Evolutionary conservation across 2,797 vertebrate genomes (phyloP), one percentile per base, ranked within the genome.

Genomic region (Phoebastria nigripes): DNA sequence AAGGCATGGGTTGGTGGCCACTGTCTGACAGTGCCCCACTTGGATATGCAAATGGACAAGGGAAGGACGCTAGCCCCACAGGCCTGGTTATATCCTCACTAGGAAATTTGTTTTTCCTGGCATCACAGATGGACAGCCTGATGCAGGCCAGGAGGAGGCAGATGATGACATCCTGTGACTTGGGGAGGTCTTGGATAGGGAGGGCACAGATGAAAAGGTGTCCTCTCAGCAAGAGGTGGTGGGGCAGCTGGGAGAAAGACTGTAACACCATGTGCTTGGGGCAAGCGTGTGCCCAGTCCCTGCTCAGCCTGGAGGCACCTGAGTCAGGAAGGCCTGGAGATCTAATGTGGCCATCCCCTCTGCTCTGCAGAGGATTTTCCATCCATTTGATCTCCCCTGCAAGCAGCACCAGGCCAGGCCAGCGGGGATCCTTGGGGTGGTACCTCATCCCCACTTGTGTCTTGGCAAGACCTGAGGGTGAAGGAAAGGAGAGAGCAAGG

Each of bases 381-480:
- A 37, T 47, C 16, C 22, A 2, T 83, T 47, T 0, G 0, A 16
- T 10, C 3, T 37, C 5, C 3, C 9, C 18, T 41, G 11, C 28
- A 62, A 66, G 11, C 18, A 74, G 22, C 5, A n/a, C 6, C 33
- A 61, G 74, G 17, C 16, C 29, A 76, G 55, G 25, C 33, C 51
- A 69, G 8, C 2, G 2, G 12, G 22, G 17, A 67, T 51, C 29
- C 55, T 81, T 67, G 33, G 15, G 33, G 33, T 42, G 11, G 6
- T 37, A 41, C 66, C n/a, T 69, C 72, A 47, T 51, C 29, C n/a
- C 5, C 9, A 18, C 15, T 46, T 83, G 21, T 61, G 28, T 49
- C 61, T 56, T 26, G 28, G 49, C 11, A 77, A 84, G 35, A 59
- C 9, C 16, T 31, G 33, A 54, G 15, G 8, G 3, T 72, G 13